Base-by-base conservation (phyloP, 2,797 vertebrate genomes). In the Spatula versicolor region DNA sequence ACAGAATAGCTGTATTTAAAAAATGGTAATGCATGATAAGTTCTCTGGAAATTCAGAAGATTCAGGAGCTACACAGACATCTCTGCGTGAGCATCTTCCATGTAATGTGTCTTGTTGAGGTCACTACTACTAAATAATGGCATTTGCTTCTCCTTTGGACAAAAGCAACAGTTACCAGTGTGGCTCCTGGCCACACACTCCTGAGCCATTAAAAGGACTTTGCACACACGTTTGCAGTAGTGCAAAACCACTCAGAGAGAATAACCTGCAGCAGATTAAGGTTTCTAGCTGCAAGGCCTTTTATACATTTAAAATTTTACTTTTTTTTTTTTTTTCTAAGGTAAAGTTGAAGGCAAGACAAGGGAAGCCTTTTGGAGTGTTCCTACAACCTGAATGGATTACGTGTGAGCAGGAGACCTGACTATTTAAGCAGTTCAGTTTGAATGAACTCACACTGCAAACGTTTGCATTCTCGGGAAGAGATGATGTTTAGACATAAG, bases 161-260 rank as follows among this genome's bases (percentile, higher is more conserved):
- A 11, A 31, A 77, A 26, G 54, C 45, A 77, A 68, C 1, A 4
- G 26, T 67, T 56, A 60, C 26, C n/a, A 17, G 17, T 11, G 28
- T 2, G 3, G 39, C 45, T 69, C 56, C 39, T 22, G 45, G 62
- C 46, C 0, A 0, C 1, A 13, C 26, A 31, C 6, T 23, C 2
- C 0, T 50, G 58, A 64, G 86, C 71, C 14, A 20, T 21, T 48
- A 28, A 21, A 88, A 72, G 30, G 23, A 74, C 18, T 4, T 41
- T 37, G 45, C 64, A 31, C 5, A 9, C 84, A 20, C 18, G 72
- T 74, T 83, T 85, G 58, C 21, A 77, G 26, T 20, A 31, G 26
- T 7, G 19, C 10, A 71, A 43, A 77, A 82, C 22, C 33, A 25
- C 1, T 8, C 2, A 23, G 10, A 33, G 31, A 83, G 28, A 86